These are phyloP conservation scores for Oreonectes daqikongensis DNA, from an alignment of 2,797 vertebrate genomes.

Conservation along the genomic window DNA sequence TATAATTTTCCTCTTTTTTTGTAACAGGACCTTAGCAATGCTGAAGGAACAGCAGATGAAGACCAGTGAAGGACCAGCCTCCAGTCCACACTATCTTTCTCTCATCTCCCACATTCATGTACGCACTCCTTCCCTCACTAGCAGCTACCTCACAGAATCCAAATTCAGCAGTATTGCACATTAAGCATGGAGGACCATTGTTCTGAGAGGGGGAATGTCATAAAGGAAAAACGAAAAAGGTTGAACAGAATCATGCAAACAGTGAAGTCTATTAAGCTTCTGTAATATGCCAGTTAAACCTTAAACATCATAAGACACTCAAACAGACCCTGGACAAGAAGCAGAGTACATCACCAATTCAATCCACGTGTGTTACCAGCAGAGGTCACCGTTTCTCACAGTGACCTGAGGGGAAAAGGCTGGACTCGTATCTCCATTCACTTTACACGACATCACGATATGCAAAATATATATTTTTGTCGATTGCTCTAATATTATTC, in stretches of 20 bases:
- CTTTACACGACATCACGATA: slow-evolving; percentile 44
- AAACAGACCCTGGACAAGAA: slow-evolving; percentile 43
- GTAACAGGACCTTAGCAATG: slow-evolving; percentile 80
- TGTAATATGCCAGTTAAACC: slow-evolving; percentile 46
- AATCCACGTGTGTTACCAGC: slow-evolving; percentile 48
- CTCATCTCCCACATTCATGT: slow-evolving; percentile 60
- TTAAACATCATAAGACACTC: slow-evolving; percentile 40
- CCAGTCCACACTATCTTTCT: slow-evolving; percentile 74
- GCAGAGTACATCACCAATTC: slow-evolving; percentile 43
- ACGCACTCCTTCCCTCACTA: slow-evolving; percentile 62
- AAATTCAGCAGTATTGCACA: slow-evolving; percentile 78
- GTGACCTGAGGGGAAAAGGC: slow-evolving; percentile 30
- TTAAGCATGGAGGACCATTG: slow-evolving; percentile 75
- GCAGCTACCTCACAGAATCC: slow-evolving; percentile 79
- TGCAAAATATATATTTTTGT: slow-evolving; percentile 54
- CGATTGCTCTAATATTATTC: slow-evolving; percentile 54
- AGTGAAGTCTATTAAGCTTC: slow-evolving; percentile 54
- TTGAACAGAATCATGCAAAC: slow-evolving; percentile 64
- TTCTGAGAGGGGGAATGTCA: slow-evolving; percentile 71
- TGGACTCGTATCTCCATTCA: slow-evolving; percentile 35
- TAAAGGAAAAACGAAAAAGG: slow-evolving; percentile 39
- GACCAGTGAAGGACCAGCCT: slow-evolving; percentile 79
- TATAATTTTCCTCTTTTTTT: slow-evolving; percentile 59
- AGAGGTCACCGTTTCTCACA: slow-evolving; percentile 50
- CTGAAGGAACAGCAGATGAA: slow-evolving; percentile 81